Evolutionary conservation across 1,140 invertebrate genomes (phyloP).

Genomic region (Penaeus vannamei): DNA sequence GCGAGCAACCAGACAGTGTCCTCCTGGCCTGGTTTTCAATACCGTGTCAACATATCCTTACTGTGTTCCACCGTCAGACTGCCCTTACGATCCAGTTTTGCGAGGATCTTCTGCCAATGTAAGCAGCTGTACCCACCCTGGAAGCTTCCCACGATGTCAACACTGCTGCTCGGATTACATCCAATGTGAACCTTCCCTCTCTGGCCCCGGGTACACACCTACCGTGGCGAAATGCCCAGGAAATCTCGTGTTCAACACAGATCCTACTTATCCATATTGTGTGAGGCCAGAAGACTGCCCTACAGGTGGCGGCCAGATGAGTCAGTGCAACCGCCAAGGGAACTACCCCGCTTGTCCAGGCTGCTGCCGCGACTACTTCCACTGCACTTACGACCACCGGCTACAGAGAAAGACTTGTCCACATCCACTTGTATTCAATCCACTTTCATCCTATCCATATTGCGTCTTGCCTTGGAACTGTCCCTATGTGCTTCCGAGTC

Average conservation of each 20-base stretch:
- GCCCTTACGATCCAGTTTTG: constrained; percentile 47
- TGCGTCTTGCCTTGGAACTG: constrained; percentile 54
- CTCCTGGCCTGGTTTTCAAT: constrained; percentile 49
- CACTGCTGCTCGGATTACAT: constrained; percentile 51
- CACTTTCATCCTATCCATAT: constrained; percentile 26
- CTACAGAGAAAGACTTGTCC: constrained; percentile 39
- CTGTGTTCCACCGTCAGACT: constrained; percentile 41
- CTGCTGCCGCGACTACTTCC: constrained; percentile 48
- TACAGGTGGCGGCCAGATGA: background rate
- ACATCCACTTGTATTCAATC: constrained; percentile 47
- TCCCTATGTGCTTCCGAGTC: constrained; percentile 27
- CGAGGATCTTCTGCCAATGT: constrained; percentile 12
- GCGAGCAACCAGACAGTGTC: constrained; percentile 25
- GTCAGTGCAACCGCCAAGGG: constrained; percentile 26
- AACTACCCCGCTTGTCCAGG: constrained; percentile 50
- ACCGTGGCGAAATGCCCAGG: constrained; percentile 31
- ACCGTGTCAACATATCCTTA: constrained; percentile 46
- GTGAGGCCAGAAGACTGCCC: constrained; percentile 29
- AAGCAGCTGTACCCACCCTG: constrained; percentile 50
- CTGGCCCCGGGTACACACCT: background rate
- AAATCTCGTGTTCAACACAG: constrained; percentile 46
- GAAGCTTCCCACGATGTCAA: constrained; percentile 47
- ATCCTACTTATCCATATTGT: constrained; percentile 48
- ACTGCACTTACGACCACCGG: constrained; percentile 36
- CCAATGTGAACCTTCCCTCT: constrained; percentile 24